These are phyloP conservation scores for Anthoscopus minutus DNA, from an alignment of 2,113 vertebrate species.

Conservation along the genomic window DNA sequence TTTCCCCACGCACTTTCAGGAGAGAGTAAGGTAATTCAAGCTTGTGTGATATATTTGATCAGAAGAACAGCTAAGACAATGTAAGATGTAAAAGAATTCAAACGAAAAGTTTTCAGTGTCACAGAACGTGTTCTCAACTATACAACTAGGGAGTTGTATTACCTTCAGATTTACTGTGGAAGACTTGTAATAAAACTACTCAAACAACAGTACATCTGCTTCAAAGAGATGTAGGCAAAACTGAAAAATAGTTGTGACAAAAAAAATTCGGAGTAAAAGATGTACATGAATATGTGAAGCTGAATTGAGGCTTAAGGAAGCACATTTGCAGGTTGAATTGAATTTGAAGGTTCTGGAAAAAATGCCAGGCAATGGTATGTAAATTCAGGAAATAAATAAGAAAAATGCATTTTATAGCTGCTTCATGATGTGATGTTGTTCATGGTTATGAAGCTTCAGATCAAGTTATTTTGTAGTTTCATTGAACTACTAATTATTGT, in stretches of 20 bases:
- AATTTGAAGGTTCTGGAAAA: neutral
- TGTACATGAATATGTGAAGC: neutral
- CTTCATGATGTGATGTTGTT: neutral
- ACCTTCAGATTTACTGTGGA: neutral
- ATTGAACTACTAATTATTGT: neutral
- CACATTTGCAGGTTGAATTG: neutral
- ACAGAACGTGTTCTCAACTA: neutral
- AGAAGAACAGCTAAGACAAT: neutral
- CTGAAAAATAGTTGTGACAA: neutral
- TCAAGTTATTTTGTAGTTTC: neutral
- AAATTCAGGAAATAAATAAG: neutral
- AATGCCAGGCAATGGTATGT: neutral
- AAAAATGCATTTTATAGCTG: neutral
- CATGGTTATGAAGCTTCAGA: neutral
- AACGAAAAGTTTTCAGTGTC: neutral
- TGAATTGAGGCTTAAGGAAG: neutral
- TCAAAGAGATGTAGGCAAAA: neutral
- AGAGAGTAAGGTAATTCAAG: neutral
- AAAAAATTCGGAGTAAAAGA: neutral
- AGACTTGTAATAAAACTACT: neutral
- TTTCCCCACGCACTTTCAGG: neutral
- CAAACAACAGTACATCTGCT: neutral
- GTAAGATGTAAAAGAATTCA: neutral
- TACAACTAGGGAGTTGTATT: neutral
- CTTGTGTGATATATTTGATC: neutral